Base-by-base conservation (phyloP, 1,140 invertebrate species). In the Cryptotermes secundus region DNA sequence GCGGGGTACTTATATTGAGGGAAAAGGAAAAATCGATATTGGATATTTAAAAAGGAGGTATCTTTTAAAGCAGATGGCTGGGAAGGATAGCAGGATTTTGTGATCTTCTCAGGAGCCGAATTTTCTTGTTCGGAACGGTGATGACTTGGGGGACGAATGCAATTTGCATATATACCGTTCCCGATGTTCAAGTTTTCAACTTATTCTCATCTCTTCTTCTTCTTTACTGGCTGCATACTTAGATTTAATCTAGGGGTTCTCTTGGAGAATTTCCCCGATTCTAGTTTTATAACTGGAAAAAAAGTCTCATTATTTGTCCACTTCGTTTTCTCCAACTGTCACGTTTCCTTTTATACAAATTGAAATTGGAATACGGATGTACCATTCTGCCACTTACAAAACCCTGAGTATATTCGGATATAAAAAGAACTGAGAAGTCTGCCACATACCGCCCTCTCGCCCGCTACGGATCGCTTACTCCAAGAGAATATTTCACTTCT, bases 191-290 rank as follows among this genome's bases (percentile, higher is more conserved):
- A n/a, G 59, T 72, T 72, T 31, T 72, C n/a, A 72, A 72, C 59
- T 49, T 49, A 49, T 49, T 49, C 45, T 49, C 45, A 22, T 49
- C 45, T 49, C 22, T 49, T 49, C 45, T 72, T 72, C 59, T n/a
- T 31, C 59, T 31, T 14, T 72, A n/a, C 26, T 72, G 59, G n/a
- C n/a, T 7, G 59, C n/a, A 72, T 31, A 72, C 59, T 72, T 72
- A 72, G 59, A 72, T 72, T 72, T 72, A 72, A 72, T 72, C 59
- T 72, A n/a, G n/a, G 31, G 59, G 59, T 72, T 72, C 59, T n/a
- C 59, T 19, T 26, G n/a, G 59, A 31, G 59, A 9, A 16, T 72
- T 31, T 72, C 26, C n/a, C 59, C n/a, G 59, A 72, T 72, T 72
- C 59, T 31, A 16, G 26, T 3, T 6, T 31, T 72, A 31, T 72